phyloP scores from a whole-genome alignment of 1,140 invertebrate species.

The Anastrepha ludens region DNA sequence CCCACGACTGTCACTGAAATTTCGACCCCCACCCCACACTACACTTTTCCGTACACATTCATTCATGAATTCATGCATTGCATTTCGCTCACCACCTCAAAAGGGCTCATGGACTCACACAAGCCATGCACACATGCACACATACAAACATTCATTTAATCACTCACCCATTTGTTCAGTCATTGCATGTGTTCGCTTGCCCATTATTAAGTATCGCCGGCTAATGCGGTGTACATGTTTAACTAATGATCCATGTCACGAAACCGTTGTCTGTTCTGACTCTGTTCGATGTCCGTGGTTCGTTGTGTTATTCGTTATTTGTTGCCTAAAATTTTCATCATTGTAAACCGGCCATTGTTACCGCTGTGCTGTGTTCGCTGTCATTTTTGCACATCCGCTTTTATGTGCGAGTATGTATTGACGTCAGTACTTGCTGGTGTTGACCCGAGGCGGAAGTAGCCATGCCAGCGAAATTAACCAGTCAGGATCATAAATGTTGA shows the following conservation, averaged over 20 bases:
- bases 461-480: background rate
- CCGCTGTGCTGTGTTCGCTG: background rate
- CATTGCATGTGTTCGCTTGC: conserved; percentile 34
- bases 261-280: background rate
- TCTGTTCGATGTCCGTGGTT: background rate
- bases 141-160: background rate
- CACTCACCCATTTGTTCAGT: conserved; percentile 2
- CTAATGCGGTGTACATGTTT: conserved; percentile 46
- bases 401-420: background rate
- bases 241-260: conserved; percentile 38
- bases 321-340: conserved; percentile 38
- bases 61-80: background rate
- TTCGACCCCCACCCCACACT: background rate
- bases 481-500: conserved; percentile 7
- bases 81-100: background rate
- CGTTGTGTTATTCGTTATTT: background rate
- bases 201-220: conserved; percentile 28
- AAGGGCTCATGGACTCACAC: background rate
- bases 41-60: background rate
- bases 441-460: conserved; percentile 1
- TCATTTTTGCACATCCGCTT: conserved; percentile 12
- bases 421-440: background rate
- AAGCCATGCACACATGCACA: background rate
- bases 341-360: background rate
- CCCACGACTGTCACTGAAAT: background rate